phyloP scores from a whole-genome alignment of 1,140 invertebrate species.

The Cepaea nemoralis region DNA sequence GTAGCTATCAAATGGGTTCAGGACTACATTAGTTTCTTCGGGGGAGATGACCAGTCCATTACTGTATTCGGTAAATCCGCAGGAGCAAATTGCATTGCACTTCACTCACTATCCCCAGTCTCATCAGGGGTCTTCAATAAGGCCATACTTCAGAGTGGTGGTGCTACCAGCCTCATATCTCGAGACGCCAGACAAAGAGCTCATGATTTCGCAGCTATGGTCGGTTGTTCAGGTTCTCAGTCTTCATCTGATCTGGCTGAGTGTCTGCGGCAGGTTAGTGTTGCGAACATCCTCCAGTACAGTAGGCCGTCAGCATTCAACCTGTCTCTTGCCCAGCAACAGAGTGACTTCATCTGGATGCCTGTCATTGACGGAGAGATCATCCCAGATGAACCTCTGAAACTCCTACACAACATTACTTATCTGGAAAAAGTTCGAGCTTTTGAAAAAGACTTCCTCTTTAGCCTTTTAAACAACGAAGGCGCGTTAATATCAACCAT shows the following conservation, averaged over 20 bases:
- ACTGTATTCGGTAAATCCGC: conserved; percentile 94
- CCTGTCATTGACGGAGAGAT: conserved; percentile 18
- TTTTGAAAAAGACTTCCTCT: conserved; percentile 25
- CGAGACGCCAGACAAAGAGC: conserved; percentile 7
- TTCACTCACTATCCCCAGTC: conserved; percentile 56
- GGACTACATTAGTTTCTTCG: conserved; percentile 89
- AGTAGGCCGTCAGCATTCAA: conserved; percentile 1
- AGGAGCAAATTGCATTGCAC: conserved; percentile 77
- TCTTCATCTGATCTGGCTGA: not conserved
- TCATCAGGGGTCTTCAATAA: conserved; percentile 62
- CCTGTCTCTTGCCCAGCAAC: not conserved
- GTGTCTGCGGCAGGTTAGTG: not conserved
- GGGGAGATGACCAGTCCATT: conserved; percentile 87
- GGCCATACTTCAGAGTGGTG: conserved; percentile 55
- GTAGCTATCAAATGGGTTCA: conserved; percentile 76
- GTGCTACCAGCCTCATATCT: not conserved
- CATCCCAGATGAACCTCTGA: conserved; percentile 31
- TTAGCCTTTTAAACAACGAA: conserved; percentile 31
- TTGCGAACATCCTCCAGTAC: not conserved
- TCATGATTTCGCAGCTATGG: not conserved
- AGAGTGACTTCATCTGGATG: conserved; percentile 33
- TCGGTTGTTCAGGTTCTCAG: not conserved
- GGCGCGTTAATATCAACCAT: conserved; percentile 7
- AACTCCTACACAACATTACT: conserved; percentile 3
- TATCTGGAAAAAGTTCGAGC: not conserved